Percentiles rank a stretch among this genome's conserved stretches.
Evolutionary conservation across 2,797 vertebrate species (phyloP).

Genomic region (Acanthurus tractus): DNA sequence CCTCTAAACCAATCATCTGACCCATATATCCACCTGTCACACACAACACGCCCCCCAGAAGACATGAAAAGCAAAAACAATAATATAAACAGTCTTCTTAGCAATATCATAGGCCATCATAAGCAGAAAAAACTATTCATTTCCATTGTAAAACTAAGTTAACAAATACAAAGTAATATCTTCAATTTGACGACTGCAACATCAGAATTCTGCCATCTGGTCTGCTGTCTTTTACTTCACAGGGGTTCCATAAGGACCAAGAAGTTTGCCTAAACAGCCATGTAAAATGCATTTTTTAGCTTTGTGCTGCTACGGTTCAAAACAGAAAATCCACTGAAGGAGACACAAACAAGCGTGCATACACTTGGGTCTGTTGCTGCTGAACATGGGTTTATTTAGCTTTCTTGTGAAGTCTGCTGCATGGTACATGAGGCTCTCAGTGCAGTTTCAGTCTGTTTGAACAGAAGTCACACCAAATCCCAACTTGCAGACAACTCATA

Average conservation of each 20-base stretch:
- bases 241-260: background rate
- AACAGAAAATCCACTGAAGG: background rate
- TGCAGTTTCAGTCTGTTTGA: background rate
- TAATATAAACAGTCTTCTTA: too few species aligned
- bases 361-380: background rate
- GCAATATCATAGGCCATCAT: too few species aligned
- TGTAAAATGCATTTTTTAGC: background rate
- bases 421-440: background rate
- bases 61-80: too few species aligned
- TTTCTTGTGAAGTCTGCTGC: slow-evolving; percentile 1
- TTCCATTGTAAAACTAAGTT: too few species aligned
- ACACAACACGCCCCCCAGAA: too few species aligned
- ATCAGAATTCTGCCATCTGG: slow-evolving; percentile 7
- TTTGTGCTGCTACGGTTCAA: slow-evolving; percentile 1
- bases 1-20: too few species aligned
- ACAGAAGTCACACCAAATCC: background rate
- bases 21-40: too few species aligned
- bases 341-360: background rate
- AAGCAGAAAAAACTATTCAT: too few species aligned
- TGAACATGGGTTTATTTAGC: slow-evolving; percentile 18
- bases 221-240: slow-evolving; percentile 6
- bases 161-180: too few species aligned
- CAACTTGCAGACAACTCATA: background rate
- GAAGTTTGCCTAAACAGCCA: background rate
- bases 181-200: too few species aligned